Evolutionary conservation across 2,888 invertebrate species (phyloP).

Genomic region (Hydrotaea diabolus): DNA sequence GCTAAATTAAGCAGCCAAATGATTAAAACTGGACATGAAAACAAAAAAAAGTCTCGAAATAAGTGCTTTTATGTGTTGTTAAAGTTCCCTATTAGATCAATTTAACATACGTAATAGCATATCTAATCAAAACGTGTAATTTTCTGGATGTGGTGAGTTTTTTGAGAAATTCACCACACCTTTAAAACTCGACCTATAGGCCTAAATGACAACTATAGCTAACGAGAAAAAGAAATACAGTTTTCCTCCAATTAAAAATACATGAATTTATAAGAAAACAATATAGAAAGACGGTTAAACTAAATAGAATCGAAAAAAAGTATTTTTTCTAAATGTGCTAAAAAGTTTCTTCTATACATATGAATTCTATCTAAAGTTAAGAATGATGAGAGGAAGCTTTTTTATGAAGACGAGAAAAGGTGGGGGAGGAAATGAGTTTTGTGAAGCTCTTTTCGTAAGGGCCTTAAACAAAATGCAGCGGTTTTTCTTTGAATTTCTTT

Average conservation of each 20-base stretch:
- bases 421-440: constrained; percentile 15
- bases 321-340: constrained; percentile 2
- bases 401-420: constrained; percentile 39
- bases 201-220: too few species aligned
- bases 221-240: too few species aligned
- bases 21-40: too few species aligned
- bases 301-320: background rate
- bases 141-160: too few species aligned
- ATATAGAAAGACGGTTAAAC: background rate
- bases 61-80: too few species aligned
- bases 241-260: too few species aligned
- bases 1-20: too few species aligned
- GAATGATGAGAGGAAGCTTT: constrained; percentile 17
- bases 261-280: background rate
- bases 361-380: background rate
- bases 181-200: background rate
- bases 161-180: background rate
- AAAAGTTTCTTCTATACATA: background rate
- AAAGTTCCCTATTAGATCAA: too few species aligned
- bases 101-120: too few species aligned
- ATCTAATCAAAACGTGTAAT: too few species aligned
- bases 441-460: constrained; percentile 2
- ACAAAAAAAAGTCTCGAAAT: too few species aligned
- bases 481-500: constrained; percentile 1
- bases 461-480: constrained; percentile 63